Evolutionary conservation across 2,797 vertebrate genomes (phyloP).

Genomic region (Acropternis orthonyx): DNA sequence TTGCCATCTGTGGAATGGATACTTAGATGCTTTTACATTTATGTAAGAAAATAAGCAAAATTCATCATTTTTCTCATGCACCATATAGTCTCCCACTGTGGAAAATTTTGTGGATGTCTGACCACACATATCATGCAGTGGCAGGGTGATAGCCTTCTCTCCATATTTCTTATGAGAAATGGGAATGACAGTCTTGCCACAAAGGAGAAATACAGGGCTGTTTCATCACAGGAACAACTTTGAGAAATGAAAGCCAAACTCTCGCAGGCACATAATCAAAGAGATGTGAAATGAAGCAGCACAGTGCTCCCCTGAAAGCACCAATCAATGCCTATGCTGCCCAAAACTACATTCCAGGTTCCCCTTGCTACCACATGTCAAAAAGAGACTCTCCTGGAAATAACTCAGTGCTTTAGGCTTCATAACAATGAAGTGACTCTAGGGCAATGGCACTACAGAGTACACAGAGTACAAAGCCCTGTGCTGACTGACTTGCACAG

Average conservation of each 20-base stretch:
- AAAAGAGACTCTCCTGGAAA: background rate
- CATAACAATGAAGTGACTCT: background rate
- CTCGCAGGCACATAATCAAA: background rate
- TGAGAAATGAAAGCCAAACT: background rate
- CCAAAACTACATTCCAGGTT: background rate
- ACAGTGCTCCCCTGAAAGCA: background rate
- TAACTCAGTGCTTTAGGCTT: background rate
- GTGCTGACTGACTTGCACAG: rapidly evolving
- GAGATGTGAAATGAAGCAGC: background rate
- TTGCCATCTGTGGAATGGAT: background rate
- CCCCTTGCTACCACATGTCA: background rate
- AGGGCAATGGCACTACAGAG: background rate
- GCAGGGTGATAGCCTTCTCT: background rate
- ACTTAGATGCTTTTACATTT: background rate
- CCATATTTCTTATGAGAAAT: background rate
- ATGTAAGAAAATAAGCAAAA: background rate
- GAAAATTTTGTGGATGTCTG: background rate
- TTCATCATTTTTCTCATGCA: background rate
- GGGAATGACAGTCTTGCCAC: background rate
- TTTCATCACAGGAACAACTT: background rate
- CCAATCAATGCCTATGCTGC: background rate
- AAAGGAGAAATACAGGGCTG: background rate
- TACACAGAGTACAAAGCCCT: background rate
- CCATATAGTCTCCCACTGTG: background rate
- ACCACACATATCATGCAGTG: background rate